Conservation (phyloP, 2,888 invertebrate species). For the Mesochorus sp. region DNA sequence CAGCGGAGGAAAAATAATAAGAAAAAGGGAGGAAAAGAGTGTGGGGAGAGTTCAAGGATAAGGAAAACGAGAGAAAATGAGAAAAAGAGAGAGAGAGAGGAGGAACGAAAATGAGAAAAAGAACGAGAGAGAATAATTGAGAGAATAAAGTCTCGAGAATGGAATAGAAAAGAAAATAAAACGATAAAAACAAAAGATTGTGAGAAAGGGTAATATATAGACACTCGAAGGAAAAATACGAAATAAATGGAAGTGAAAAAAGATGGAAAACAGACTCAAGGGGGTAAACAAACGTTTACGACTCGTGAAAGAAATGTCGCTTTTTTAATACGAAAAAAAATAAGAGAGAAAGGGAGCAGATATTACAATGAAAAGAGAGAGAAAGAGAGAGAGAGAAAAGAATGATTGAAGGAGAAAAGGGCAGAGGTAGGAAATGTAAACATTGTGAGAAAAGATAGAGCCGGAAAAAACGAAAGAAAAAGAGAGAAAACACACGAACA, state of each 20-base stretch:
- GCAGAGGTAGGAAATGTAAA: too few relatives aligned
- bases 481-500: not conserved
- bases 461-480: conserved; percentile 42
- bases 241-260: conserved; percentile 35
- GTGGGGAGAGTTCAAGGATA: conserved; percentile 16
- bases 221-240: too few relatives aligned
- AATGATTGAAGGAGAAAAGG: conserved; percentile 44
- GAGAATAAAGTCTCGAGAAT: too few relatives aligned
- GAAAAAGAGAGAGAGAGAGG: not conserved
- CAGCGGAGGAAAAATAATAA: too few relatives aligned
- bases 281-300: conserved; percentile 11
- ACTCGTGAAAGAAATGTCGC: too few relatives aligned
- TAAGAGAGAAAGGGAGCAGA: conserved; percentile 42
- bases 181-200: conserved; percentile 44
- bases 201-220: conserved; percentile 5
- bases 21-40: not conserved
- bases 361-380: conserved; percentile 58
- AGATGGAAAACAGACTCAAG: conserved; percentile 38
- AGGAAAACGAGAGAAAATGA: conserved; percentile 49
- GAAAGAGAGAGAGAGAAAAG: conserved; percentile 7
- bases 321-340: too few relatives aligned
- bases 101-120: not conserved
- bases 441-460: too few relatives aligned
- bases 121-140: not conserved
- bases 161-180: conserved; percentile 40